A percentile compares a stretch with the other conserved stretches of the same genome.
Conservation (phyloP, 2,113 vertebrate genomes). For the Urocitellus parryii region DNA sequence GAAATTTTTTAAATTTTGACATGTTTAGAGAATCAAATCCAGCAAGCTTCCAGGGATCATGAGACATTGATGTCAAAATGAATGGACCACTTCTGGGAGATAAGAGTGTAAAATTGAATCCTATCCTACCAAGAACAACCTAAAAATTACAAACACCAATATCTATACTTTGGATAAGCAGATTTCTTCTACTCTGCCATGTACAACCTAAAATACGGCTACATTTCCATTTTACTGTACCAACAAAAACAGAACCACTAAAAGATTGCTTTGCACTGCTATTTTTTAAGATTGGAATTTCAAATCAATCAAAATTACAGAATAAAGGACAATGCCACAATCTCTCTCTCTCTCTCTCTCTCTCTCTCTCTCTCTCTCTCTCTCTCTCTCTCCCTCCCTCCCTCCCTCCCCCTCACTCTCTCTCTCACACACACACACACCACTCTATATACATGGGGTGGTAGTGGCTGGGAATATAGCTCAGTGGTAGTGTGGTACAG, state of each 20-base stretch:
- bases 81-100: constrained; percentile 25
- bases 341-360: background rate
- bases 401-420: no score
- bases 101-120: background rate
- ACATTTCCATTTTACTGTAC: background rate
- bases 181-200: background rate
- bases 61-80: constrained; percentile 12
- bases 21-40: constrained; percentile 52
- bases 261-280: background rate
- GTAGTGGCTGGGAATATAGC: no score
- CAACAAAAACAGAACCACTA: background rate
- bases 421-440: no score
- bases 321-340: background rate
- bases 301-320: background rate
- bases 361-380: background rate
- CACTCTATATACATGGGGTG: no score
- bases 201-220: background rate
- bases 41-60: constrained; percentile 3
- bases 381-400: no score
- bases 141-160: background rate
- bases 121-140: background rate
- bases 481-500: no score
- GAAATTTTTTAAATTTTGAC: constrained; percentile 50
- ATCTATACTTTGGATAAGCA: background rate
- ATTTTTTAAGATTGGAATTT: constrained; percentile 10